Evolutionary conservation across 2,113 vertebrate genomes (phyloP), one percentile per base, ranked within the genome.

Genomic region (Tachysurus fulvidraco): DNA sequence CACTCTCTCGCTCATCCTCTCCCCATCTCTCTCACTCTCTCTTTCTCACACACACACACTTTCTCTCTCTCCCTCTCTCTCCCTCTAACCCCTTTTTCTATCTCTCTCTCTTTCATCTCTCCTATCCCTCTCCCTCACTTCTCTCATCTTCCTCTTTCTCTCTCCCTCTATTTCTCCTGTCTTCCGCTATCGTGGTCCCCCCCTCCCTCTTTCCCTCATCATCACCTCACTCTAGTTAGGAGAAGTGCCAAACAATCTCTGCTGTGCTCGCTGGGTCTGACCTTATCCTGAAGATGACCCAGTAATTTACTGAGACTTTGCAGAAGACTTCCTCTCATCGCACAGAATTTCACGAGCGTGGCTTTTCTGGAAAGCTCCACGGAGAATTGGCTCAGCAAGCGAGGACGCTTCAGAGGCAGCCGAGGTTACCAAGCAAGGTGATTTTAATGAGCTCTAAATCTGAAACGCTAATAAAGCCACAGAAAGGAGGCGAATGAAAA

Each of bases 381-480:
- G 28, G 55, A 60, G 78, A 60, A 81, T 57, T 44, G 78, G 57
- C 55, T 81, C 55, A 81, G 78, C 55, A 60, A 60, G 23, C 28
- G n/a, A 69, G 50, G 84, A 44, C 59, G 77, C 81, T 81, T 81
- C 17, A 81, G 65, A 74, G n/a, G 62, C 52, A 83, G 55, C 25
- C 2, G 25, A 59, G 21, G 77, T 81, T 84, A 81, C 28, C 28
- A 21, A 65, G 78, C 59, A 85, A 85, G 77, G 83, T 87, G 69
- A 81, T 62, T 87, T 84, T 83, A 87, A 83, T 87, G 83, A 87
- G 86, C 69, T 84, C 71, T 71, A 79, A 82, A 85, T 80, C 60
- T 81, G 85, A 89, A 59, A 60, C 73, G 52, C 62, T 87, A 79
- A 82, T 84, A 86, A 89, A 86, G 84, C 65, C 17, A 36, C 21